phyloP scores from a whole-genome alignment of 2,113 vertebrate genomes.

The Felis chaus region DNA sequence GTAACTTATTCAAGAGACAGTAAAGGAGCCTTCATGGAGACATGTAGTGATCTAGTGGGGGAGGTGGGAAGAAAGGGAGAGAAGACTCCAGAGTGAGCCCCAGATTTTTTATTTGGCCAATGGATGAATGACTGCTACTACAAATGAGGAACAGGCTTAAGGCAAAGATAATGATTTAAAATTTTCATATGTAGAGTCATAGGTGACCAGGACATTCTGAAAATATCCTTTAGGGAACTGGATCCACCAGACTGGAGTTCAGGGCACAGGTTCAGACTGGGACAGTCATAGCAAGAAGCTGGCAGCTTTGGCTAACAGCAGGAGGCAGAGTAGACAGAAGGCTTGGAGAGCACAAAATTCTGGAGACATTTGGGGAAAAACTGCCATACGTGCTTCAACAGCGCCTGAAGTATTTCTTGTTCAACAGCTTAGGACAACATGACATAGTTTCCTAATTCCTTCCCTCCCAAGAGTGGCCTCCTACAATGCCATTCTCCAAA shows the following conservation, averaged over 20 bases:
- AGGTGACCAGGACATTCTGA: constrained; percentile 3
- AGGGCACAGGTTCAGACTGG: not conserved
- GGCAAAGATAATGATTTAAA: not conserved
- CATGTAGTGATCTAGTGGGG: not conserved
- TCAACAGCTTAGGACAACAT: not conserved
- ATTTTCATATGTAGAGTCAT: not conserved
- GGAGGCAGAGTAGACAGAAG: not conserved
- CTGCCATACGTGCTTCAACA: not conserved
- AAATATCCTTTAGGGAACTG: not conserved
- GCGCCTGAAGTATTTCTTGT: not conserved
- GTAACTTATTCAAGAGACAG: not conserved
- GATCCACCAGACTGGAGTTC: not conserved
- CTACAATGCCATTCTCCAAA: not conserved
- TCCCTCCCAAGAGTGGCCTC: not conserved
- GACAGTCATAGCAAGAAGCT: not conserved
- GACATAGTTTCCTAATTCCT: not conserved
- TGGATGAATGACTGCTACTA: not conserved
- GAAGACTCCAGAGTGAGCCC: not conserved
- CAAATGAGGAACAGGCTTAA: not conserved
- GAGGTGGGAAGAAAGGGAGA: not conserved
- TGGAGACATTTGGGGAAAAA: constrained; percentile 10
- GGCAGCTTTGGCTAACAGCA: not conserved
- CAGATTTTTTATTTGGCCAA: not conserved
- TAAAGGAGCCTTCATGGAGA: not conserved
- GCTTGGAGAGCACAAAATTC: not conserved